A percentile compares a stretch with the other conserved stretches of the same genome.
Conservation (phyloP, 2,888 invertebrate species). For the Eugnorisma glareosa region DNA sequence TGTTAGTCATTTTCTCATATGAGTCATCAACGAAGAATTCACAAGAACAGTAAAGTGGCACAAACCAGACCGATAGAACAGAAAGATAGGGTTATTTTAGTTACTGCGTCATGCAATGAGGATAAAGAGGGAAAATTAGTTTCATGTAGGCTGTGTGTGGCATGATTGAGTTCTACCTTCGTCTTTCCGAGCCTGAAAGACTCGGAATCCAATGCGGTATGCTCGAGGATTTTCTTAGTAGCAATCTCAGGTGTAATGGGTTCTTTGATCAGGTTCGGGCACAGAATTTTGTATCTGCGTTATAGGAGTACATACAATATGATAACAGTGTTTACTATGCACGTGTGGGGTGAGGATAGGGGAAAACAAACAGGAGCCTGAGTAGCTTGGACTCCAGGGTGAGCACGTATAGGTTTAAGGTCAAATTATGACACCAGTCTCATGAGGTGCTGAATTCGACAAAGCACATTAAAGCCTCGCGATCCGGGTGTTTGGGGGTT, state of each 20-base stretch:
- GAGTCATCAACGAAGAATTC: slow-evolving; percentile 53
- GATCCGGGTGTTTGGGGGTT: slow-evolving; percentile 74
- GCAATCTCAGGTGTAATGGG: slow-evolving; percentile 94
- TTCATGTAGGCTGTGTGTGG: slow-evolving; percentile 70
- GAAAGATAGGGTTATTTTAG: slow-evolving; percentile 66
- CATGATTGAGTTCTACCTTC: slow-evolving; percentile 93
- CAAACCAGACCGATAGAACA: slow-evolving; percentile 65
- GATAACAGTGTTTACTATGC: slow-evolving; percentile 78
- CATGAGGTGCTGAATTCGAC: slow-evolving; percentile 79
- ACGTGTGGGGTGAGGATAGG: slow-evolving; percentile 69
- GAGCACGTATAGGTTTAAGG: slow-evolving; percentile 75
- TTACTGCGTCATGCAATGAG: slow-evolving; percentile 72
- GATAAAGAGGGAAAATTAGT: slow-evolving; percentile 74
- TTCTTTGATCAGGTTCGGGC: slow-evolving; percentile 96
- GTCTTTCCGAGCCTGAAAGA: slow-evolving; percentile 98
- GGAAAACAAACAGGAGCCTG: slow-evolving; percentile 82
- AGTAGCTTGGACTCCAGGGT: slow-evolving; percentile 83
- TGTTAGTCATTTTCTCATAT: slow-evolving; percentile 51
- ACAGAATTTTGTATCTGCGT: slow-evolving; percentile 99
- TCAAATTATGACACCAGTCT: slow-evolving; percentile 83
- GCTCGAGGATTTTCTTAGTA: slow-evolving; percentile 95
- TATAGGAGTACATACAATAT: slow-evolving; percentile 85
- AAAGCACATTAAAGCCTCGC: slow-evolving; percentile 78
- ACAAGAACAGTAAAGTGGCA: slow-evolving; percentile 59
- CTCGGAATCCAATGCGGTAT: slow-evolving; percentile 96